A percentile compares a stretch with the other conserved stretches of the same genome.
Conservation (phyloP, 2,888 invertebrate genomes). For the Drosophila merina region DNA sequence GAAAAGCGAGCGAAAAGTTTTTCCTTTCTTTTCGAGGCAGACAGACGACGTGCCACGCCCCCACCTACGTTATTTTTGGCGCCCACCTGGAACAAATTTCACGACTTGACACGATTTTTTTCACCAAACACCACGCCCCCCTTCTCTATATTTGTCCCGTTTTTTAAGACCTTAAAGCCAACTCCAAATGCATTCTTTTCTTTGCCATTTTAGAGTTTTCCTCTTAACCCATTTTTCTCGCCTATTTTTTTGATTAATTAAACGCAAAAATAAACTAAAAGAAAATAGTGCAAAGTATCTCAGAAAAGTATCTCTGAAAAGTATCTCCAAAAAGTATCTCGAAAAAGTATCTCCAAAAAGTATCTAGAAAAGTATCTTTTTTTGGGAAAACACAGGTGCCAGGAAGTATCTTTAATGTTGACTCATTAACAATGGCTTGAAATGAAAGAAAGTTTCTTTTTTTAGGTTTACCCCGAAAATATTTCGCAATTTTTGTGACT, state of each 20-base stretch:
- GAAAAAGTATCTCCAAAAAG: too few relatives aligned
- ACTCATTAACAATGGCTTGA: conserved; percentile 42
- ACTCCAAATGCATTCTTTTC: conserved; percentile 2
- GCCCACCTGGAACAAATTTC: conserved; percentile 57
- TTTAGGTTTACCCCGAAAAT: not conserved
- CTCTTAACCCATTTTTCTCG: not conserved
- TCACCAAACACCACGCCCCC: not conserved
- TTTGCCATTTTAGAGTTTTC: not conserved
- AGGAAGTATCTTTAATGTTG: conserved; percentile 27
- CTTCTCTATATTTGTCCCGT: conserved; percentile 7
- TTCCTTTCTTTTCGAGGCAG: conserved; percentile 55
- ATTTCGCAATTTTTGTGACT: conserved; percentile 35
- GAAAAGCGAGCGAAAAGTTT: conserved; percentile 40
- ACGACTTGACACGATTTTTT: conserved; percentile 74
- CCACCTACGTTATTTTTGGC: conserved; percentile 4
- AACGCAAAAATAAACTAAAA: conserved; percentile 13
- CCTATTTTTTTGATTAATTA: conserved; percentile 12
- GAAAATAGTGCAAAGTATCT: not conserved
- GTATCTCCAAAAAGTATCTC: too few relatives aligned
- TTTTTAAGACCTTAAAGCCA: conserved; percentile 19
- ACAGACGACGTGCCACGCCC: conserved; percentile 9
- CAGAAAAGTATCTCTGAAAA: not conserved
- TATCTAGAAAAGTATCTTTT: not conserved
- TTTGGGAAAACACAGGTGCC: not conserved
- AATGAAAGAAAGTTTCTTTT: conserved; percentile 26